Evolutionary conservation across 2,888 invertebrate species (phyloP), one percentile per base, ranked within the genome.

Genomic region (Bursaphelenchus okinawaensis): DNA sequence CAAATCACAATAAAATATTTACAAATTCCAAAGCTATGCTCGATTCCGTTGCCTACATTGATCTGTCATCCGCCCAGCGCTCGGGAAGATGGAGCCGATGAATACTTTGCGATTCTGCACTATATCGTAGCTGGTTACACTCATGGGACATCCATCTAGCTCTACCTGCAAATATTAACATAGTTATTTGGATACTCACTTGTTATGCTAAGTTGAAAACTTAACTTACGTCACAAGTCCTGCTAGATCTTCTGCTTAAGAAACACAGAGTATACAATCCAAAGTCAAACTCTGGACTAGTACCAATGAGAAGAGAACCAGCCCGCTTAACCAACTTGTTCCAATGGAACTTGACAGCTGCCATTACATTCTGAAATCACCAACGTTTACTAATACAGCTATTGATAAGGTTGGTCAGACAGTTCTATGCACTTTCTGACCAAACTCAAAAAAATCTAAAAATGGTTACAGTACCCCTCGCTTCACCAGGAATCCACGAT

Each of bases 221-320:
- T 8, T 2, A 58, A 28, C 70, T 59, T 72, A 40, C 83, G 80
- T 67, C 74, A 58, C 80, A 80, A 0, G 80, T 80, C 6, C 88
- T 87, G 66, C 87, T 86, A 76, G 90, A 89, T 0, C 89, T 88
- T 61, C 91, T 87, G 16, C 90, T 85, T 52, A 90, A 85, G 83
- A 90, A 92, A 82, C 93, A 94, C 4, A 92, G 87, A 0, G 92
- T 90, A 83, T 92, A 93, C 2, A 93, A 83, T 0, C 93, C 90
- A 85, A 94, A 87, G 84, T 94, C 93, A 71, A 93, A 85, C 84
- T 93, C 93, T 0, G 93, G 93, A 61, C 91, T 91, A 4, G 83
- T 79, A 6, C 79, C 80, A 24, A 80, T 77, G n/a, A 79, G 66
- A 66, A 79, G 67, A 1, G 74, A 71, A 7, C 78, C 79, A 1